phyloP scores from a whole-genome alignment of 2,888 invertebrate genomes.

The Eurytoma californica region DNA sequence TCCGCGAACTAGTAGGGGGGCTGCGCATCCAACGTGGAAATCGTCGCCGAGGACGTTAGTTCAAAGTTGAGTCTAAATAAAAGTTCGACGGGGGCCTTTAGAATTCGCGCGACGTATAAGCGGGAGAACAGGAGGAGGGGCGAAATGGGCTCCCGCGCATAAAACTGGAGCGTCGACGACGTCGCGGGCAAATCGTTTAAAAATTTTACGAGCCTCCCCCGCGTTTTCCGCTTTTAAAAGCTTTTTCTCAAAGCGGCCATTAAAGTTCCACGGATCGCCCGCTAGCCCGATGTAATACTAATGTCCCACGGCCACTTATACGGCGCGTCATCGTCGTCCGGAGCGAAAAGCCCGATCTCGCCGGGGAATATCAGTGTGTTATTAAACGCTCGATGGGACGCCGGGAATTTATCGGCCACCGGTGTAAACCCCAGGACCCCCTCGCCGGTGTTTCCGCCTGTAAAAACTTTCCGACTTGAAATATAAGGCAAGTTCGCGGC shows the following conservation, averaged over 20 bases:
- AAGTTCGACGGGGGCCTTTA: constrained; percentile 54
- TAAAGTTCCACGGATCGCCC: constrained; percentile 64
- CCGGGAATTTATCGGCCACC: too few species aligned
- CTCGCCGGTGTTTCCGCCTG: too few species aligned
- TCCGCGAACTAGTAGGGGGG: background rate
- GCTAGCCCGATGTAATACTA: constrained; percentile 59
- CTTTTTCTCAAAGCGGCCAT: constrained; percentile 66
- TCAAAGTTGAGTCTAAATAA: constrained; percentile 55
- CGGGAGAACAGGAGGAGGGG: constrained; percentile 57
- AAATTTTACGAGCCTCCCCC: constrained; percentile 68
- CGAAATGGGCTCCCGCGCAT: constrained; percentile 55
- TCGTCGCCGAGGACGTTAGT: constrained; percentile 54
- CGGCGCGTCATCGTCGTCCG: constrained; percentile 55
- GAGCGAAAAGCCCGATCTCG: constrained; percentile 34
- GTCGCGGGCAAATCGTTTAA: constrained; percentile 67
- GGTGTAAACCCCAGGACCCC: too few species aligned
- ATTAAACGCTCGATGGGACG: constrained; percentile 9
- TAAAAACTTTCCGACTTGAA: too few species aligned
- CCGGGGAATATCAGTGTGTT: constrained; percentile 40
- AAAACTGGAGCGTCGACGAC: constrained; percentile 60
- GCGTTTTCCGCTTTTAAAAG: constrained; percentile 67
- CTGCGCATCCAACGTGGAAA: too few species aligned
- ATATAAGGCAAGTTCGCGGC: too few species aligned
- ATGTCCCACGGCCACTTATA: constrained; percentile 65
- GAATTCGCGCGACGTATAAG: constrained; percentile 62